Conservation (phyloP, 2,888 invertebrate genomes). For the Phoronis australis region DNA sequence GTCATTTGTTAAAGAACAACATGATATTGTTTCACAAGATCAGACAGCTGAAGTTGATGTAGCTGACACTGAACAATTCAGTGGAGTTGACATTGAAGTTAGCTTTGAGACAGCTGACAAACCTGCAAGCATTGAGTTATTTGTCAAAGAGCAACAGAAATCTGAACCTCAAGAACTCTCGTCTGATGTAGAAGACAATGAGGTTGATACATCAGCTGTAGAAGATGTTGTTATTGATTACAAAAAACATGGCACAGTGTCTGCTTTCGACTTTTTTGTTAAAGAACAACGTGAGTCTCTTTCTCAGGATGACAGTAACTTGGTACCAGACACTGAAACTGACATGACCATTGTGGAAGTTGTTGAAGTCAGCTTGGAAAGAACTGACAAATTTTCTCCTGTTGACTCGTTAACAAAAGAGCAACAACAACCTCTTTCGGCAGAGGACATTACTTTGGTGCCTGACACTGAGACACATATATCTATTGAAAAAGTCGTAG, state of each 20-base stretch:
- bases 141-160: too few species aligned
- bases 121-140: too few species aligned
- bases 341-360: constrained; percentile 3
- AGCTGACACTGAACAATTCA: too few species aligned
- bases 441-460: not conserved
- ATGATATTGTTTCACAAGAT: too few species aligned
- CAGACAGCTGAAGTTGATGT: too few species aligned
- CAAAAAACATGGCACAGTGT: too few species aligned
- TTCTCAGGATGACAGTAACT: too few species aligned
- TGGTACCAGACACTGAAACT: constrained; percentile 5
- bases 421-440: not conserved
- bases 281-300: too few species aligned
- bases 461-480: not conserved
- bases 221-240: constrained; percentile 4
- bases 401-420: not conserved
- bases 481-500: not conserved
- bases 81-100: too few species aligned
- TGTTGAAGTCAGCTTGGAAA: not conserved
- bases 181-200: constrained; percentile 1
- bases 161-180: not conserved
- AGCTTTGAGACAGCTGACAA: too few species aligned
- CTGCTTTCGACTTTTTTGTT: too few species aligned
- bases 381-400: not conserved
- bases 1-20: too few species aligned
- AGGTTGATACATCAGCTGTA: not conserved